A percentile compares a stretch with the other conserved stretches of the same genome.
Evolutionary conservation across 53 echinoderm and acorn worm species (phyloP).

Genomic region (Patiria pectinifera): DNA sequence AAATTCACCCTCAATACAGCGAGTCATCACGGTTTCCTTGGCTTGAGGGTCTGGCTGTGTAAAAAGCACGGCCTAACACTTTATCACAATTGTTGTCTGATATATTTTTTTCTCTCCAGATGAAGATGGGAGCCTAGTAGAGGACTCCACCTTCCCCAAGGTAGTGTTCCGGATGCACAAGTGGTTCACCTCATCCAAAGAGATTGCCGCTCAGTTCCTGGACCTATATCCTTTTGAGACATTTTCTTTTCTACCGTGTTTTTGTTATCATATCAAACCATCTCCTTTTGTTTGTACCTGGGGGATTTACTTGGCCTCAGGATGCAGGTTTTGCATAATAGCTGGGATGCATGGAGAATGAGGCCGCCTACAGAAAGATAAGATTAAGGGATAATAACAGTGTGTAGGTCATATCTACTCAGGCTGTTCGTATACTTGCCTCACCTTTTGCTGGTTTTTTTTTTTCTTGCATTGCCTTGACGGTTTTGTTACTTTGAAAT

Average conservation of each 20-base stretch:
- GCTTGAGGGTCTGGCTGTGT: background rate
- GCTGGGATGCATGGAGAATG: background rate
- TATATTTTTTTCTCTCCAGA: slow-evolving; percentile 70
- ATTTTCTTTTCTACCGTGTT: background rate
- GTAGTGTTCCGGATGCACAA: slow-evolving; percentile 97
- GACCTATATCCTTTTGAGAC: slow-evolving; percentile 92
- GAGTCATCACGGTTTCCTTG: background rate
- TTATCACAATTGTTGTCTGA: background rate
- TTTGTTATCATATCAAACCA: background rate
- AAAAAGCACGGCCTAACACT: background rate
- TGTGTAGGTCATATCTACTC: background rate
- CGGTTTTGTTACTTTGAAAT: no score
- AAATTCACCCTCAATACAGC: no score
- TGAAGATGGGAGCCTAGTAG: slow-evolving; percentile 88
- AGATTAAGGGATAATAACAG: background rate
- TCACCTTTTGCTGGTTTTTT: background rate
- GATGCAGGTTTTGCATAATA: background rate
- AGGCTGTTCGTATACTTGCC: background rate
- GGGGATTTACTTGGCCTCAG: background rate
- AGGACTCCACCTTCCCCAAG: slow-evolving; percentile 88
- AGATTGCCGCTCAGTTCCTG: slow-evolving; percentile 88
- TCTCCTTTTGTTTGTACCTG: background rate
- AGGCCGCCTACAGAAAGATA: background rate
- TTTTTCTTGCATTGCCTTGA: no score
- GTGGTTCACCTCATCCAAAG: slow-evolving; percentile 95